phyloP scores from a whole-genome alignment of 2,888 invertebrate genomes.

The Brenthis hecate region DNA sequence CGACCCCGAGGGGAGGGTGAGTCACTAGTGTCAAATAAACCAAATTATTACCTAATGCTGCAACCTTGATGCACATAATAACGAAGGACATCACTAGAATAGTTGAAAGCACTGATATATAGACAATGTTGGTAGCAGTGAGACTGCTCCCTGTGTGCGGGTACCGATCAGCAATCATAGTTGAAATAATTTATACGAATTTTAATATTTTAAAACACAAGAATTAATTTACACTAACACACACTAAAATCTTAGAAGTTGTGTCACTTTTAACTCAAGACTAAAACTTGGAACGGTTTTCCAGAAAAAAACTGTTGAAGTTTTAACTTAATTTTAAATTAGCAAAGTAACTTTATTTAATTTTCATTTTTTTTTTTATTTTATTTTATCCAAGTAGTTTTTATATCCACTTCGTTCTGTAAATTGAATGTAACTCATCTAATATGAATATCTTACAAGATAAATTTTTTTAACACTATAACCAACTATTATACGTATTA shows the following conservation, averaged over 20 bases:
- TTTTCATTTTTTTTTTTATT: not conserved
- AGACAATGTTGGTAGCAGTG: constrained; percentile 37
- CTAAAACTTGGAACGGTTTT: constrained; percentile 29
- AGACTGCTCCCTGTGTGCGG: constrained; percentile 20
- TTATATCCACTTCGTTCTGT: constrained; percentile 35
- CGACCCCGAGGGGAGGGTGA: too few relatives aligned
- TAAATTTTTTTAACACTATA: too few relatives aligned
- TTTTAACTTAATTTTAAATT: not conserved
- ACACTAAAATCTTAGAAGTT: not conserved
- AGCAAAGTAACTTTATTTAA: too few relatives aligned
- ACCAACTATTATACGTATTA: too few relatives aligned
- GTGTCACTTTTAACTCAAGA: constrained; percentile 9
- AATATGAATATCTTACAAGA: too few relatives aligned
- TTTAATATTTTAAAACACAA: constrained; percentile 12
- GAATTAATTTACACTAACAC: constrained; percentile 2
- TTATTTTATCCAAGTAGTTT: constrained; percentile 1
- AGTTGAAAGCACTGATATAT: constrained; percentile 48
- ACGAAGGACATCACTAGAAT: constrained; percentile 57
- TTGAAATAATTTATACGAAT: constrained; percentile 1
- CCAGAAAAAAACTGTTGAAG: constrained; percentile 33
- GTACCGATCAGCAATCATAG: constrained; percentile 15
- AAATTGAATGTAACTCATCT: not conserved
- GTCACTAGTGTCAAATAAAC: not conserved
- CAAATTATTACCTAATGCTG: constrained; percentile 50
- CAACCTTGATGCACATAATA: constrained; percentile 59